Evolutionary conservation across 2,113 vertebrate species (phyloP).

Genomic region (Bagarius yarrelli): DNA sequence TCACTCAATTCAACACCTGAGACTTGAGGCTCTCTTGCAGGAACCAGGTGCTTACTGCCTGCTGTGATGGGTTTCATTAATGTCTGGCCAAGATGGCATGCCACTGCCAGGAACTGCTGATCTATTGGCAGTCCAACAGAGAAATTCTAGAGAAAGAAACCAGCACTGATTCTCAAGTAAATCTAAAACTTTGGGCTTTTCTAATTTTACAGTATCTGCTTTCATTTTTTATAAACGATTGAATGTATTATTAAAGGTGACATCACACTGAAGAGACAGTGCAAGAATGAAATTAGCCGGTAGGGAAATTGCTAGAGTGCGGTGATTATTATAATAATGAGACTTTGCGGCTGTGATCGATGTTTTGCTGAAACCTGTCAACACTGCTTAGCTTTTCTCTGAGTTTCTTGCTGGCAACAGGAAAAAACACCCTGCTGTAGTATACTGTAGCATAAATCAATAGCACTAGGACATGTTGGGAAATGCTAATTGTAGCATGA

Average conservation of each 20-base stretch:
- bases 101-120: constrained; percentile 50
- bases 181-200: constrained; percentile 15
- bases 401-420: background rate
- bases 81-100: constrained; percentile 47
- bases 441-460: background rate
- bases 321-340: background rate
- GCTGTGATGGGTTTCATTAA: constrained; percentile 51
- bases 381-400: background rate
- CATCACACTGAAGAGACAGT: background rate
- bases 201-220: background rate
- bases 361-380: constrained; percentile 12
- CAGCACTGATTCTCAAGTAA: constrained; percentile 17
- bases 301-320: background rate
- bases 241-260: background rate
- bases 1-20: constrained; percentile 34
- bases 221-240: background rate
- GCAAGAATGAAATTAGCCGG: background rate
- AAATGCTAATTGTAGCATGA: too few relatives aligned
- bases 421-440: background rate
- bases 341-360: background rate
- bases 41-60: constrained; percentile 49
- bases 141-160: constrained; percentile 19
- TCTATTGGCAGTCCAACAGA: constrained; percentile 47
- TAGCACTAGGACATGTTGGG: too few relatives aligned
- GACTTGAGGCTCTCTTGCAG: constrained; percentile 33